These are phyloP conservation scores for Colinus virginianus DNA, from an alignment of 2,113 vertebrate genomes.

Conservation along the genomic window DNA sequence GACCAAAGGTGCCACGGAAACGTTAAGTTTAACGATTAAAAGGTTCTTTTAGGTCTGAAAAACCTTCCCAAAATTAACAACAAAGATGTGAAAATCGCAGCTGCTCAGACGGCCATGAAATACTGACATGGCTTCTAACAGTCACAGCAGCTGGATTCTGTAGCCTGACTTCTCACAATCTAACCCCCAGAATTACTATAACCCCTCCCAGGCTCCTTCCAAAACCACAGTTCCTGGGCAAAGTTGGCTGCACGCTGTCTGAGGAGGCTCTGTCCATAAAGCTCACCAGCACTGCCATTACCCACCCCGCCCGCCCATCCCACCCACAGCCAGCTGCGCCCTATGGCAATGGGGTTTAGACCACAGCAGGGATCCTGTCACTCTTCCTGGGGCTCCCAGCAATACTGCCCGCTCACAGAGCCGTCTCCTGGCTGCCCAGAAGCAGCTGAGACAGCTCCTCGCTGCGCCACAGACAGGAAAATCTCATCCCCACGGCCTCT, in stretches of 20 bases:
- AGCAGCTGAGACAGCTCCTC: neutral
- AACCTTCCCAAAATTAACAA: neutral
- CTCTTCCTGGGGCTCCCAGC: neutral
- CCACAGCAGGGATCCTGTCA: neutral
- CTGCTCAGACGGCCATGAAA: neutral
- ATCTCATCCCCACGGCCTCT: neutral
- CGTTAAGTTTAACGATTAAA: neutral
- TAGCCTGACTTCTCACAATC: neutral
- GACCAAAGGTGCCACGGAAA: neutral
- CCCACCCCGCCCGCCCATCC: accelerated
- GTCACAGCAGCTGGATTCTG: neutral
- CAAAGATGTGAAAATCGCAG: neutral
- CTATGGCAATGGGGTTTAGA: accelerated
- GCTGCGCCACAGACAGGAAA: neutral
- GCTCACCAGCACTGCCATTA: accelerated
- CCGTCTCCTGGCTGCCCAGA: neutral
- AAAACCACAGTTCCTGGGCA: neutral
- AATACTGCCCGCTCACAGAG: neutral
- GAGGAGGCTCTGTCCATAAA: neutral
- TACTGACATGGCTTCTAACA: accelerated
- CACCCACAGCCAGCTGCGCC: neutral
- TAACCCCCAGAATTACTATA: neutral
- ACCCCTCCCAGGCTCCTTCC: neutral
- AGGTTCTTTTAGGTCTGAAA: neutral
- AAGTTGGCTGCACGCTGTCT: accelerated